Percentiles rank a stretch among this genome's conserved stretches.
These are phyloP conservation scores for Rhopalosiphum maidis DNA, from an alignment of 1,140 invertebrate species.

Conservation along the genomic window DNA sequence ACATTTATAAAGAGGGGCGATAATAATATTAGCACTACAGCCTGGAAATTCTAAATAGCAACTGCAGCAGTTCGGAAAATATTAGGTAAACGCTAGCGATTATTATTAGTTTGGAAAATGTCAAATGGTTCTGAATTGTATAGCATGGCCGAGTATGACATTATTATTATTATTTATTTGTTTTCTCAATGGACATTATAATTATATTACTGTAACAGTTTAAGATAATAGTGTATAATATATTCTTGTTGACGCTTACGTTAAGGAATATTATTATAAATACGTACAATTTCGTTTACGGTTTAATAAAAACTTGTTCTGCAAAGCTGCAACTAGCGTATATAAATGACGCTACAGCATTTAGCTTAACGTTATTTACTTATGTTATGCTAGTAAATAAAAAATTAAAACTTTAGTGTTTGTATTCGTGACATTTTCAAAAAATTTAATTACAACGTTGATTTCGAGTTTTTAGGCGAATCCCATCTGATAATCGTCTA, in stretches of 20 bases:
- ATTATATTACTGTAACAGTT: background rate
- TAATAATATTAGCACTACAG: background rate
- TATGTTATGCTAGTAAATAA: background rate
- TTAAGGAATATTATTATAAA: background rate
- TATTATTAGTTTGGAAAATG: too few relatives aligned
- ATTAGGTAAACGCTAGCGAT: too few relatives aligned
- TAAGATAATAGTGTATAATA: background rate
- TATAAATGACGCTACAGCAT: background rate
- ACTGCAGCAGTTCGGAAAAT: too few relatives aligned
- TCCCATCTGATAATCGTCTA: background rate
- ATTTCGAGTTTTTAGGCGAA: background rate
- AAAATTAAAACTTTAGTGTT: background rate
- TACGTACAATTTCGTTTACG: background rate
- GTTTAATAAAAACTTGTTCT: background rate
- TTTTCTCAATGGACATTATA: background rate
- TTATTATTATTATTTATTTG: background rate
- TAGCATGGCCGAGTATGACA: background rate
- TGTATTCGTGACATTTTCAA: background rate
- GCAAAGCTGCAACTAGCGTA: background rate
- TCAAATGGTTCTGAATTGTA: too few relatives aligned
- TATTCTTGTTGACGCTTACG: background rate
- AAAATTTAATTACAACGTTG: background rate
- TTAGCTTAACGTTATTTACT: background rate
- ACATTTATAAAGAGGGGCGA: background rate
- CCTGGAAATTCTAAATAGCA: background rate